Evolutionary conservation across 2,888 invertebrate genomes (phyloP), one percentile per base, ranked within the genome.

Genomic region (Aplocera efformata): DNA sequence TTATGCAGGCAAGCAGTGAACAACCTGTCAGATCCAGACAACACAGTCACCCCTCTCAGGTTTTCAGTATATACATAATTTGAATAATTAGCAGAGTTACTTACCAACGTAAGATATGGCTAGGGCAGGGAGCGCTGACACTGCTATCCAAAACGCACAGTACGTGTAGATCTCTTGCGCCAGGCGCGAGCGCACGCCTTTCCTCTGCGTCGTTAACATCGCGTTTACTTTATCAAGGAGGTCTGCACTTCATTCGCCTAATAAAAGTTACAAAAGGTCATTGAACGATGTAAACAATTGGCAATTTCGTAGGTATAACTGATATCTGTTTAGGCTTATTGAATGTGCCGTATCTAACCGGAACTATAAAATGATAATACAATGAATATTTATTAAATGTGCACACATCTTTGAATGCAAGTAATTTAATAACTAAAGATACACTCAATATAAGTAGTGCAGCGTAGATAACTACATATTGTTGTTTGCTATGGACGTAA

Each of bases 51-150:
- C n/a, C n/a, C n/a, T n/a, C n/a, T n/a, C n/a, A n/a, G n/a, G n/a
- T n/a, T n/a, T n/a, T n/a, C n/a, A n/a, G n/a, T n/a, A n/a, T n/a
- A n/a, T n/a, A n/a, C n/a, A n/a, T n/a, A n/a, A n/a, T n/a, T n/a
- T n/a, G n/a, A n/a, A n/a, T n/a, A n/a, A n/a, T n/a, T n/a, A n/a
- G n/a, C n/a, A n/a, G n/a, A n/a, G 13, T 6, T 7, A 36, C 79
- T 72, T 60, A 88, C 88, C 79, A 42, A 82, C 63, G 56, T 85
- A 88, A 6, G 85, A 88, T 17, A 83, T 49, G 1, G 82, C 77
- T 13, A 88, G 50, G 0, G 79, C 77, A 0, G 88, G 88, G 23
- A 88, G 48, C 1, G 80, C 62, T 0, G 84, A 79, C 33, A 83
- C 62, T 0, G 81, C 80, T 24, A 86, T 60, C 59, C 83, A 85